Evolutionary conservation across 2,797 vertebrate species (phyloP), one percentile per base, ranked within the genome.

Genomic region (Rousettus madagascariensis): DNA sequence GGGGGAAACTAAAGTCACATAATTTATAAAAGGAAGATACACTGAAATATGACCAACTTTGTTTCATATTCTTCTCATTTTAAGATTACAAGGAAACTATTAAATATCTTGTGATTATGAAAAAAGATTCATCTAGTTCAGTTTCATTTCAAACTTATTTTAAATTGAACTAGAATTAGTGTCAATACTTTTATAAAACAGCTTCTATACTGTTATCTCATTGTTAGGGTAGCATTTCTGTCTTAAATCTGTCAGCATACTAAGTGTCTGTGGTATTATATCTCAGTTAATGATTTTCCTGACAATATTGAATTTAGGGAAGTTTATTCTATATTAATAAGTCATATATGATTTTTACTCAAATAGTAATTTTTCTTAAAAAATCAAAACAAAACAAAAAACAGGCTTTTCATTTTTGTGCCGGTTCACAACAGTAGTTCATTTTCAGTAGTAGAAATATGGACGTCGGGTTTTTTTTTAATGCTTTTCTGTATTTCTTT

Each of bases 151-250:
- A 71, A 1, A 61, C 69, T 78, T 77, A 74, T 30, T 79, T 95
- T 53, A 82, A n/a, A n/a, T 91, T 91, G 20, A 95, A 75, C 15
- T 77, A 92, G 89, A 91, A 68, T 83, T 87, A 72, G 74, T 51
- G 75, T 61, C 74, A 92, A 93, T n/a, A 16, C 26, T 57, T 90
- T 43, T 49, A n/a, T 26, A 71, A 92, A 94, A 80, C 2, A 91
- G 43, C 30, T 92, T 80, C 51, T 88, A 2, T 89, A 28, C 24
- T 83, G 1, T 88, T 61, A 49, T 16, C 6, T 1, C 17, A n/a
- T 96, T 55, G 28, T 90, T 95, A 86, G 22, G 51, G 26, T 80
- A 63, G 51, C 20, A 30, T 90, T 92, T 90, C 30, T 95, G 19
- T 78, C 20, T 24, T 19, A 7, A 3, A 26, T 78, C 30, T 63